Conservation (phyloP, 1,140 invertebrate genomes). For the Papilio polytes region DNA sequence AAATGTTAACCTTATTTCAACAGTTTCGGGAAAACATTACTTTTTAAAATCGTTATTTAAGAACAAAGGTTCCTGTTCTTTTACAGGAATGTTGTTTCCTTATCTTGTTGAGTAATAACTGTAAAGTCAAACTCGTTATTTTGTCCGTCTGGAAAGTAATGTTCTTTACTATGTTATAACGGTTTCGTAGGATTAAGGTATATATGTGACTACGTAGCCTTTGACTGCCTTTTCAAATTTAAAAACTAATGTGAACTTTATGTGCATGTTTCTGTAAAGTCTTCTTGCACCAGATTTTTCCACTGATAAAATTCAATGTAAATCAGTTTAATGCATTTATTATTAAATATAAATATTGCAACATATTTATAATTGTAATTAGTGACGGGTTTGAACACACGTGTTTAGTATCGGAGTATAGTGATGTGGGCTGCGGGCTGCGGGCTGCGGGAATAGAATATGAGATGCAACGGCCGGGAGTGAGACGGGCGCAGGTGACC, state of each 20-base stretch:
- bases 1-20: conserved; percentile 17
- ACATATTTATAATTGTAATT: conserved; percentile 42
- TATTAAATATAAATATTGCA: conserved; percentile 21
- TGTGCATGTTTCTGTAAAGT: not conserved
- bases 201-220: no score
- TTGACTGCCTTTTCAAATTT: no score
- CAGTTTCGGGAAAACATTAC: not conserved
- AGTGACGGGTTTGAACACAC: conserved; percentile 55
- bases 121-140: no score
- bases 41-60: not conserved
- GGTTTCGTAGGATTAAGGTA: no score
- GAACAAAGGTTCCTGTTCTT: not conserved
- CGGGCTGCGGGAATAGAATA: conserved; percentile 61
- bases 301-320: not conserved
- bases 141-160: no score
- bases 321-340: not conserved
- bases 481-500: conserved; percentile 54
- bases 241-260: no score
- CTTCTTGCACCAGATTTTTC: not conserved
- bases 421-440: conserved; percentile 68
- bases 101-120: not conserved
- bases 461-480: conserved; percentile 48
- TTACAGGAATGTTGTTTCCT: not conserved
- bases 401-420: conserved; percentile 63
- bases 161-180: no score